Base-by-base conservation (phyloP, 2,113 vertebrate species). In the Helogale parvula region DNA sequence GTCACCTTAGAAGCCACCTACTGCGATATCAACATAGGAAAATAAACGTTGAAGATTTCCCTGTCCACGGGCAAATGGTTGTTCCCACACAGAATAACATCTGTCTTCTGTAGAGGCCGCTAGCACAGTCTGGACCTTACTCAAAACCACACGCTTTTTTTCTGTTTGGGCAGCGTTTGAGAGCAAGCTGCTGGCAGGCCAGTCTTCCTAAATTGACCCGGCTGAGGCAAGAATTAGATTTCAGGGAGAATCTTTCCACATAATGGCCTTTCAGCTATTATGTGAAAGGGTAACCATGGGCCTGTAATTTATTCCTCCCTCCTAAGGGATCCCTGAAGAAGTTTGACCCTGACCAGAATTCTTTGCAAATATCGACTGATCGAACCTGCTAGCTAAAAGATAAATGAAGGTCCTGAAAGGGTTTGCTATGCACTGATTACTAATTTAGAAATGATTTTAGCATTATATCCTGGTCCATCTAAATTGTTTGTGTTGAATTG, bases 261-360 rank as follows among this genome's bases (percentile, higher is more conserved):
- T 68, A 94, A 96, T 74, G 88, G 84, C 91, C 82, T 97, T 96
- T 97, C 63, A 92, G 95, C 94, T 93, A 90, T 80, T 66, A 72
- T 82, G 81, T 86, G 76, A 97, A 96, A 96, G 92, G 85, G 15
- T 93, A 96, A 95, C 57, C 66, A 45, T 72, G 88, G 84, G 82
- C 71, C 76, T 93, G 31, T 96, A 96, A 97, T 97, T 96, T 95
- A 97, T 97, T 97, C 94, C 86, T 95, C 88, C 41, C 29, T 96
- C 88, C 88, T 77, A 15, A 0, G 94, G 83, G 93, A 95, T 84
- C 57, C 69, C 71, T 94, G 85, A 94, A 90, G 93, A 95, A 89
- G 65, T 88, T 57, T 96, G 79, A 97, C 90, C 95, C 90, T 93
- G 97, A 93, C 74, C 92, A 93, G 90, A 98, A 97, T 95, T 93